These are phyloP conservation scores for Acanthaster planci DNA, from an alignment of 35 echinoderm and acorn worm species.

Conservation along the genomic window DNA sequence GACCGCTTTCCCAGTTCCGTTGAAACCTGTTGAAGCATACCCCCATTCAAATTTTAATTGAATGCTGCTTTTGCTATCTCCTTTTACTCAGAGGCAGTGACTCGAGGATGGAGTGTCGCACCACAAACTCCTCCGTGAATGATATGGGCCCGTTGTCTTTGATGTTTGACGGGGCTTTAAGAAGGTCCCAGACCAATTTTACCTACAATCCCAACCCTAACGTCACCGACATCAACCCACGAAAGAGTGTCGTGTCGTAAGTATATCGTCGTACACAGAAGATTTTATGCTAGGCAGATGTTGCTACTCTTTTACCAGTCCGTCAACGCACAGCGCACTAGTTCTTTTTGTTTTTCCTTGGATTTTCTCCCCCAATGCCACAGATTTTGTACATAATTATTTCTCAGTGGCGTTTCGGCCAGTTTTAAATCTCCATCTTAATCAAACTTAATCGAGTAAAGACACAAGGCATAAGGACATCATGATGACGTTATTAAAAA, in stretches of 20 bases:
- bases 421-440: neutral
- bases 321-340: neutral
- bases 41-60: neutral
- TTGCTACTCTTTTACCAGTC: neutral
- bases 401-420: neutral
- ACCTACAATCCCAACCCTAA: neutral
- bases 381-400: neutral
- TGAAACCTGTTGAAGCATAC: no score
- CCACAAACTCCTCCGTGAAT: neutral
- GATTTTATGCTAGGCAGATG: neutral
- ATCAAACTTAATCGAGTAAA: no score
- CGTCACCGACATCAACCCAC: neutral
- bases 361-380: neutral
- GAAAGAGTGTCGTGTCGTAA: conserved; percentile 1
- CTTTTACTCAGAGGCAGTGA: neutral
- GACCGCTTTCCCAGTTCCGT: no score
- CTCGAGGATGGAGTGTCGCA: neutral
- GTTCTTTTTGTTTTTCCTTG: neutral
- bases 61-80: neutral
- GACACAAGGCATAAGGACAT: no score
- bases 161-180: neutral
- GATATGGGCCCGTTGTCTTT: neutral
- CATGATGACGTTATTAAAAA: no score
- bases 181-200: neutral
- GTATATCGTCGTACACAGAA: neutral